These are phyloP conservation scores for Rotaria macrura DNA, from an alignment of 2,888 invertebrate genomes.

Conservation along the genomic window DNA sequence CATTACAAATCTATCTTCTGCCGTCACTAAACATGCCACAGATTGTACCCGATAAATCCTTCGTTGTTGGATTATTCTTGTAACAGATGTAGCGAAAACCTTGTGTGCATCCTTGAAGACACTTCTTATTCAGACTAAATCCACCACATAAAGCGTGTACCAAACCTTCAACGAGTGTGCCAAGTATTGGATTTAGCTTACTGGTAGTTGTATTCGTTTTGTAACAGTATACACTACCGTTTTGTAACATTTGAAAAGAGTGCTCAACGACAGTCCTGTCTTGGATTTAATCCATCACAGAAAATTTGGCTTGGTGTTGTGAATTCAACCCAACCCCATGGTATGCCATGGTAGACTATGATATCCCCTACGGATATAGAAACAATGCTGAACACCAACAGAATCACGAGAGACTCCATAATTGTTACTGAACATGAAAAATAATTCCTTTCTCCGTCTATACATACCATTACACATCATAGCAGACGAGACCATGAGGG, in stretches of 20 bases:
- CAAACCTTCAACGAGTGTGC: background rate
- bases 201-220: background rate
- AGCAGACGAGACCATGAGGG: too few species aligned
- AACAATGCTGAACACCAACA: background rate
- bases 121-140: background rate
- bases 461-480: too few species aligned
- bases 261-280: background rate
- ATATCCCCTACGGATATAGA: background rate
- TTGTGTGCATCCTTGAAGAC: background rate
- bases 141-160: background rate
- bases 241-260: background rate
- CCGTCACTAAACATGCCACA: background rate
- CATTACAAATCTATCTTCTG: background rate
- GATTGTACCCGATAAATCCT: background rate
- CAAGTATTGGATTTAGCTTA: background rate
- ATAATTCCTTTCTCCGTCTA: too few species aligned
- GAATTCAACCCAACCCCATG: background rate
- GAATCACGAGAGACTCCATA: background rate
- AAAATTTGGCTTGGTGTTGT: background rate
- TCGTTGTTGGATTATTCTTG: background rate
- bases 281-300: background rate
- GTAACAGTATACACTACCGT: background rate
- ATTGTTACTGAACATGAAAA: background rate
- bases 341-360: background rate
- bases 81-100: background rate